Evolutionary conservation across 2,113 vertebrate species (phyloP).

Genomic region (Collichthys lucidus): DNA sequence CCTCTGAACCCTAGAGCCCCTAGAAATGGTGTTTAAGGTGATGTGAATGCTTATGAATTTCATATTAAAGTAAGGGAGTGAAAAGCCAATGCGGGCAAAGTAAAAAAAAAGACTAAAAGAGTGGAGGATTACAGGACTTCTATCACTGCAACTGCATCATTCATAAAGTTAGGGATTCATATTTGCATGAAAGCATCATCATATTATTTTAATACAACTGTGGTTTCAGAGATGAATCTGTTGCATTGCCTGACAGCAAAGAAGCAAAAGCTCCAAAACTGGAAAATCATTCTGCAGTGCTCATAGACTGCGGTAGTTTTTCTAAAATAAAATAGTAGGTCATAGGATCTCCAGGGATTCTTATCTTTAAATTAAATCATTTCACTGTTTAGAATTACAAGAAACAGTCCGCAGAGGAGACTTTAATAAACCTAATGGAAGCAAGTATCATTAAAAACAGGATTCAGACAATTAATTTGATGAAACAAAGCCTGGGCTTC

Average conservation of each 20-base stretch:
- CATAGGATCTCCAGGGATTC: background rate
- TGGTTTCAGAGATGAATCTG: background rate
- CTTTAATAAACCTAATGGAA: slow-evolving; percentile 46
- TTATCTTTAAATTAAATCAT: slow-evolving; percentile 22
- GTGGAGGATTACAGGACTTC: background rate
- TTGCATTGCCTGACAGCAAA: background rate
- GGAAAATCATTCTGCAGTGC: background rate
- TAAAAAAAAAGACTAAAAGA: slow-evolving; percentile 9
- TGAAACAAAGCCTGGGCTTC: slow-evolving; percentile 7
- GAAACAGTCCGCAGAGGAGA: slow-evolving; percentile 2
- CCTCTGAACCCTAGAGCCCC: slow-evolving; percentile 75
- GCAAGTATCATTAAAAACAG: slow-evolving; percentile 57
- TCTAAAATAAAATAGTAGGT: background rate
- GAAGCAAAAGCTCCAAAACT: background rate
- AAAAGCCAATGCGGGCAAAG: slow-evolving; percentile 20
- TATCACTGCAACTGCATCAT: background rate
- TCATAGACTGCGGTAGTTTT: background rate
- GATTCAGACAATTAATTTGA: slow-evolving; percentile 51
- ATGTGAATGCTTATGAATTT: slow-evolving; percentile 72
- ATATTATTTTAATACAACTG: background rate
- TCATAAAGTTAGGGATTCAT: background rate
- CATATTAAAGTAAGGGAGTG: slow-evolving; percentile 36
- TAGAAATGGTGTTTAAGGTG: slow-evolving; percentile 67
- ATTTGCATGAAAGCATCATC: background rate
- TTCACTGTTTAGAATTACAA: slow-evolving; percentile 34